phyloP scores from a whole-genome alignment of 2,113 vertebrate species.

The Austrofundulus limnaeus region DNA sequence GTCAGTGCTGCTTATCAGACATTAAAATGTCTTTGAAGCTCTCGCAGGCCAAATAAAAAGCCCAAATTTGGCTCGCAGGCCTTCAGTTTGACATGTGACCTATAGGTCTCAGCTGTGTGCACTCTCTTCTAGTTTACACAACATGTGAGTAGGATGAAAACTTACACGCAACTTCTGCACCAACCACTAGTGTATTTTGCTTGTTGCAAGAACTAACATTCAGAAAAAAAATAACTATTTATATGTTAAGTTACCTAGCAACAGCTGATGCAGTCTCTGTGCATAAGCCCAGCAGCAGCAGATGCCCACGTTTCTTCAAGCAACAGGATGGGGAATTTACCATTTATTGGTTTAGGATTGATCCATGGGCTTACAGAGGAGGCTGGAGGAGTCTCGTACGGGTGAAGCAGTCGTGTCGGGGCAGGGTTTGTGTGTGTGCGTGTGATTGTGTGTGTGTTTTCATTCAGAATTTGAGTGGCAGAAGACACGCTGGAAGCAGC shows the following conservation, averaged over 20 bases:
- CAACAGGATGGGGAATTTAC: not conserved
- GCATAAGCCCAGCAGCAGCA: not conserved
- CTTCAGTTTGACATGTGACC: too few species aligned
- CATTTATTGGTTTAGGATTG: not conserved
- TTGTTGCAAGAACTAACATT: too few species aligned
- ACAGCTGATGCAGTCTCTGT: conserved; percentile 18
- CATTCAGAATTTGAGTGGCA: not conserved
- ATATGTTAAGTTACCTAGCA: conserved; percentile 27
- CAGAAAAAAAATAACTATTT: too few species aligned
- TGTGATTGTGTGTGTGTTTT: not conserved
- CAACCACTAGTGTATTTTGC: too few species aligned
- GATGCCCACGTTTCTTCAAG: not conserved
- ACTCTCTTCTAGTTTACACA: too few species aligned
- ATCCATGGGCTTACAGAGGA: not conserved
- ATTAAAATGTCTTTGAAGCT: too few species aligned
- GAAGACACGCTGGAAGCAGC: conserved; percentile 10
- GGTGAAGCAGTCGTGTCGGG: conserved; percentile 9
- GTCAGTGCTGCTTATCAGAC: too few species aligned
- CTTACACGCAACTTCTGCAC: too few species aligned
- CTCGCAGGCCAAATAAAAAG: too few species aligned
- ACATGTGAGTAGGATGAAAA: too few species aligned
- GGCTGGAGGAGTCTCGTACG: not conserved
- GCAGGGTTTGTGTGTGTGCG: not conserved
- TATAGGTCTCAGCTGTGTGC: too few species aligned
- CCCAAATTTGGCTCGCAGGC: too few species aligned